phyloP scores from a whole-genome alignment of 2,113 vertebrate species.

The Polypterus senegalus region DNA sequence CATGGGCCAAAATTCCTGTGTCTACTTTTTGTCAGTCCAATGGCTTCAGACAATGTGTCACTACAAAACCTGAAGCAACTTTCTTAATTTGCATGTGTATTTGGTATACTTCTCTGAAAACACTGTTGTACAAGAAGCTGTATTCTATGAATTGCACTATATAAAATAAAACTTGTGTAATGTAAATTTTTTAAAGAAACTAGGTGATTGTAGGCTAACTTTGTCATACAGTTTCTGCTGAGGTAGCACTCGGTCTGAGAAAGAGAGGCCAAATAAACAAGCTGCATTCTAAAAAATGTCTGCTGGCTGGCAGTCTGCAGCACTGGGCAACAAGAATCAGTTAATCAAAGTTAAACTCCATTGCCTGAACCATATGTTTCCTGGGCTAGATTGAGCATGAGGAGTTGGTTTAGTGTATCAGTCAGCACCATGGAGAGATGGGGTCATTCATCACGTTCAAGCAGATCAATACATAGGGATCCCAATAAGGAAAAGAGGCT shows the following conservation, averaged over 20 bases:
- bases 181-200: neutral
- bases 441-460: constrained; percentile 27
- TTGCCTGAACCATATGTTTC: constrained; percentile 16
- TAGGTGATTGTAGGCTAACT: neutral
- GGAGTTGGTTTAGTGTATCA: constrained; percentile 31
- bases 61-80: no score
- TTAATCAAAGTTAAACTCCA: constrained; percentile 33
- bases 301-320: neutral
- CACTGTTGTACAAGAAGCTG: neutral
- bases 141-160: neutral
- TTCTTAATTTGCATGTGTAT: no score
- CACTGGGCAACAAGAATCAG: constrained; percentile 21
- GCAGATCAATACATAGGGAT: constrained; percentile 21
- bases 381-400: constrained; percentile 24
- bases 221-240: neutral
- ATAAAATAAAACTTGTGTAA: neutral
- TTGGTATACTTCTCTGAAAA: no score
- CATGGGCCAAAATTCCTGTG: no score
- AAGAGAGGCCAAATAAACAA: neutral
- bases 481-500: neutral
- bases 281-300: constrained; percentile 14
- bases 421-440: constrained; percentile 30
- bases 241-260: neutral
- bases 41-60: no score
- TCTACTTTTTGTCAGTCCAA: no score